phyloP scores from a whole-genome alignment of 2,113 vertebrate genomes.

The Rhinopomastus cyanomelas region DNA sequence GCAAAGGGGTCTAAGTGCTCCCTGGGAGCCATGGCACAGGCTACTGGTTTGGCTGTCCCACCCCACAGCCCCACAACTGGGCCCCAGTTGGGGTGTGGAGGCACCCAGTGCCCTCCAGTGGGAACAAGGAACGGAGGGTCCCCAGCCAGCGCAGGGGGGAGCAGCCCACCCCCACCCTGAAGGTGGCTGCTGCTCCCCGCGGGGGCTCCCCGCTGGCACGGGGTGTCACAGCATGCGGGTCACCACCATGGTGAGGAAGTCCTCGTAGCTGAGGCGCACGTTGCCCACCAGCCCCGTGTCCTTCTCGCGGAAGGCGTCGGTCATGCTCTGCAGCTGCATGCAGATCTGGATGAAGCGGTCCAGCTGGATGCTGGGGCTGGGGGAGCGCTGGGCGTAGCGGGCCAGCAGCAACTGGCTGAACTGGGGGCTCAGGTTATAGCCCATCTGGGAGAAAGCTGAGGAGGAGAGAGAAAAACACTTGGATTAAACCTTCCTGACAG shows the following conservation, averaged over 20 bases:
- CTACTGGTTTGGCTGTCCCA: neutral
- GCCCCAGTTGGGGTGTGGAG: neutral
- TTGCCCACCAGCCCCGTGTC: slow-evolving; percentile 83
- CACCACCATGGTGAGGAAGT: slow-evolving; percentile 87
- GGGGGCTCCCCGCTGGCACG: fast-evolving
- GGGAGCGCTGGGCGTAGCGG: slow-evolving; percentile 59
- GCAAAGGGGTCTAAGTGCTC: neutral
- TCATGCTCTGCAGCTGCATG: slow-evolving; percentile 89
- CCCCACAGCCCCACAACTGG: neutral
- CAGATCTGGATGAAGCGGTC: slow-evolving; percentile 96
- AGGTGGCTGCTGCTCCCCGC: fast-evolving
- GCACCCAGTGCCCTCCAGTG: fast-evolving
- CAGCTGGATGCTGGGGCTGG: slow-evolving; percentile 83
- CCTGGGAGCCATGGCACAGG: neutral
- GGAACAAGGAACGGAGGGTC: neutral
- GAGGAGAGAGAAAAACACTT: neutral
- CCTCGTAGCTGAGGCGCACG: slow-evolving; percentile 88
- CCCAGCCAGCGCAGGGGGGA: neutral
- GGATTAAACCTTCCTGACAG: fast-evolving
- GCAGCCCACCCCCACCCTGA: neutral
- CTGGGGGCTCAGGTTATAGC: slow-evolving; percentile 94
- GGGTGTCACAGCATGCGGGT: slow-evolving; percentile 83
- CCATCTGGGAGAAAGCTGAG: slow-evolving; percentile 92
- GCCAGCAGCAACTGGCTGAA: slow-evolving; percentile 85
- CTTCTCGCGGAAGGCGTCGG: slow-evolving; percentile 89